Conservation (phyloP, 2,113 vertebrate species). For the Sebastes schlegelii region DNA sequence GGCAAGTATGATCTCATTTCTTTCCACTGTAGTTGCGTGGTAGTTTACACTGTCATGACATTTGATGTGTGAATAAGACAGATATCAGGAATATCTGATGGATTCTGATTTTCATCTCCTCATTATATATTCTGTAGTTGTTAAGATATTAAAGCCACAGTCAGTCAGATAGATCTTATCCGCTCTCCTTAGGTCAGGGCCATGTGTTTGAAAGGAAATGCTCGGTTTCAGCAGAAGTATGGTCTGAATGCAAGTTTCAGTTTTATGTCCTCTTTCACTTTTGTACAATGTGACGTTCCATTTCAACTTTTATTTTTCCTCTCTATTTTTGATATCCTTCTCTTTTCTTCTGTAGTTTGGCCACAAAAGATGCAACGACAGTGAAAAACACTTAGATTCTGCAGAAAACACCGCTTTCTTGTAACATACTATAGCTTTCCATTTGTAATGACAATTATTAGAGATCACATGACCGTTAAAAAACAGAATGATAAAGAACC, state of each 20-base stretch:
- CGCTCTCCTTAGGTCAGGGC: not conserved
- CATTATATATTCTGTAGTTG: not conserved
- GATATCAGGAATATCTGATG: not conserved
- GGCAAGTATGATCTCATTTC: not conserved
- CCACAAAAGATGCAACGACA: not conserved
- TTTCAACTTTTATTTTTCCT: not conserved
- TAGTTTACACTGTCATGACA: not conserved
- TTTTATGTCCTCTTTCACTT: slow-evolving; percentile 47
- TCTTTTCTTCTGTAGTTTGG: not conserved
- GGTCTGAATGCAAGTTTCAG: slow-evolving; percentile 4
- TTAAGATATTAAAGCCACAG: not conserved
- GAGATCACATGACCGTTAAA: not conserved
- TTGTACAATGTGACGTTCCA: not conserved
- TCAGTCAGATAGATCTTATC: not conserved
- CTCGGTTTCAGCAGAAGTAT: slow-evolving; percentile 26
- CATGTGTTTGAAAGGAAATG: slow-evolving; percentile 10
- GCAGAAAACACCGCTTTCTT: not conserved
- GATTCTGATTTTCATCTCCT: not conserved
- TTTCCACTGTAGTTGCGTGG: slow-evolving; percentile 30
- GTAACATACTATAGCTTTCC: not conserved
- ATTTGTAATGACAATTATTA: not conserved
- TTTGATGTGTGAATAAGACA: slow-evolving; percentile 11
- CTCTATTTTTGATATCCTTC: not conserved
- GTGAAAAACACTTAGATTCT: not conserved
- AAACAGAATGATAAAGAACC: not conserved